Evolutionary conservation across 2,888 invertebrate genomes (phyloP), one percentile per base, ranked within the genome.

Genomic region (Sisyra nigra): DNA sequence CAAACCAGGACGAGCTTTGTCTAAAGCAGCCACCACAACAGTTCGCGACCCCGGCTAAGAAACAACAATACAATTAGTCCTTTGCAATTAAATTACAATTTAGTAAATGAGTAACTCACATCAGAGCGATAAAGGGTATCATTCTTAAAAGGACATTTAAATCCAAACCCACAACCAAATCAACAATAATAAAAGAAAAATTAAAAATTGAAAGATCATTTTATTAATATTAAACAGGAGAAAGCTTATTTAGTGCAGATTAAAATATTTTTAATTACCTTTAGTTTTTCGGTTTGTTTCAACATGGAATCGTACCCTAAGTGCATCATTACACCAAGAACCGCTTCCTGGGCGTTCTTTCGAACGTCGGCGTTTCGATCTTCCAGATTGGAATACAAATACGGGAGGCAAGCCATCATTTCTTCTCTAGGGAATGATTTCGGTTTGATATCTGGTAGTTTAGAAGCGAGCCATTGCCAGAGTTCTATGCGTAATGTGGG

Each of bases 301-400:
- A 71, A 66, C 81, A 89, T 84, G 8, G 69, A 53, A 41, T 85
- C 85, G 54, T 80, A 92, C 1, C 93, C 87, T 6, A 89, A 67
- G 58, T 93, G 93, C 48, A 92, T 76, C 93, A 94, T 94, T 53
- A 91, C 76, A 3, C 92, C 92, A 35, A 92, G 64, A 31, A 93
- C 78, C 34, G 89, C 86, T 57, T 93, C 93, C 43, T 81, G 80
- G 2, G 92, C 82, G 54, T 83, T 86, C 58, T 89, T 91, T 9
- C 94, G 71, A 3, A 96, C 93, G 50, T 93, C 93, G 0, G 78
- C 83, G 56, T 82, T 88, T 44, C 96, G 74, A 64, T 96, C 94
- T 57, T 92, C 93, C 45, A 94, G 62, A 54, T 88, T 86, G 31
- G 75, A 71, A 62, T 78, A 89, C 42, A 96, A 62, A 50, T 74